These are phyloP conservation scores for Ispidina picta DNA, from an alignment of 2,797 vertebrate species.

Conservation along the genomic window DNA sequence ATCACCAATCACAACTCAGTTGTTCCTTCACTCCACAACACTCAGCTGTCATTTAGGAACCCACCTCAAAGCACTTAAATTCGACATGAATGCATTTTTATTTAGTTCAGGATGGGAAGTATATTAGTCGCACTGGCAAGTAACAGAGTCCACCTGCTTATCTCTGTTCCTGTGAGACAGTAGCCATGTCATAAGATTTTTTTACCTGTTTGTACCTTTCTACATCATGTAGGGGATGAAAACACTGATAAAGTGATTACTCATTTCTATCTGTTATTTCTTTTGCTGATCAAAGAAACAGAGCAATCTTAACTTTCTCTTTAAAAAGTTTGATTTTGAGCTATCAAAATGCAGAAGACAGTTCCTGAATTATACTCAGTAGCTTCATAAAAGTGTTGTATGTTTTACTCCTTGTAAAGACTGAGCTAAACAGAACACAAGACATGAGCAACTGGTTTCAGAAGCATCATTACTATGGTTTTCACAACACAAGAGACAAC, in stretches of 20 bases:
- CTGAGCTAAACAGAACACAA: not conserved
- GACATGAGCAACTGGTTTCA: accelerated
- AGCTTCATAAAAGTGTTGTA: not conserved
- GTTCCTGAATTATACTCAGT: not conserved
- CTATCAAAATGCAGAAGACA: not conserved
- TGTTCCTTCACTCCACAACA: not conserved
- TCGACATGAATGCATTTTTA: accelerated
- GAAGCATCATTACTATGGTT: accelerated
- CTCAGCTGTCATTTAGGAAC: not conserved
- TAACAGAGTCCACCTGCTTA: not conserved
- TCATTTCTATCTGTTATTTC: not conserved
- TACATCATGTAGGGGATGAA: not conserved
- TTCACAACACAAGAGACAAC: not conserved
- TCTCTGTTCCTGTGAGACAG: not conserved
- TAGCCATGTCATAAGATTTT: accelerated
- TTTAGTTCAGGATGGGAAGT: not conserved
- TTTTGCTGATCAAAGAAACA: not conserved
- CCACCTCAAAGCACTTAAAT: not conserved
- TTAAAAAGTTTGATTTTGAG: not conserved
- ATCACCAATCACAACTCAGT: not conserved
- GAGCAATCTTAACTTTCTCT: not conserved
- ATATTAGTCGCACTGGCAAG: not conserved
- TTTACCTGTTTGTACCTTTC: not conserved
- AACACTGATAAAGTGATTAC: not conserved
- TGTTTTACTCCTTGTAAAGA: not conserved